Base-by-base conservation (phyloP, 2,113 vertebrate species). In the Ibidorhyncha struthersii region DNA sequence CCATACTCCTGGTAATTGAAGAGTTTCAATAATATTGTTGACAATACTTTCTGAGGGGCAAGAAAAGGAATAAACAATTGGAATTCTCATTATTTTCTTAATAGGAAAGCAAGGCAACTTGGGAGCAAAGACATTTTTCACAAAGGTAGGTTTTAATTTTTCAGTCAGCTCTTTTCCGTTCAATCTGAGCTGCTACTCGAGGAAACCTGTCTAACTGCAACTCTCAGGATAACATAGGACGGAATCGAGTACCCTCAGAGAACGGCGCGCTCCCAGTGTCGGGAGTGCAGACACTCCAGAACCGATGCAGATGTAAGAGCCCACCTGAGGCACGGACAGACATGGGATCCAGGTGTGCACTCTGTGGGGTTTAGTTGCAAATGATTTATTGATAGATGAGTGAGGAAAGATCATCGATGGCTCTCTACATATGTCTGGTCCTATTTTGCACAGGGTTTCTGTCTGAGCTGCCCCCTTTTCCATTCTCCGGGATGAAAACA, bases 61-160 rank as follows among this genome's bases (percentile, higher is more conserved):
- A 59, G 38, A 38, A 69, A 86, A 41, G 13, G 43, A 72, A 79
- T 61, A 96, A 97, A 91, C 63, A 90, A 85, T 72, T 85, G 49
- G 12, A 96, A 41, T 70, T 90, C 89, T 96, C 89, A 95, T 96
- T 92, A 96, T 81, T 93, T 88, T 89, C 89, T 90, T 92, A 92
- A 97, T 81, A 73, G 76, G 53, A 91, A 93, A 94, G 87, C 49
- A 80, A 96, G 40, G 62, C 82, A 96, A 93, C 94, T 88, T 91
- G 87, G 19, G 30, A 95, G 66, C 36, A 62, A 56, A 86, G 61
- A 61, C 62, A 95, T 95, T 97, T 96, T 86, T 96, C 87, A 94
- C 87, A 66, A 73, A 96, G 95, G 87, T 93, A 89, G 43, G 66
- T 72, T 90, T 95, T 80, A 89, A 95, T 91, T 94, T 96, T 96